phyloP scores from a whole-genome alignment of 2,113 vertebrate genomes.

The Cisticola juncidis region DNA sequence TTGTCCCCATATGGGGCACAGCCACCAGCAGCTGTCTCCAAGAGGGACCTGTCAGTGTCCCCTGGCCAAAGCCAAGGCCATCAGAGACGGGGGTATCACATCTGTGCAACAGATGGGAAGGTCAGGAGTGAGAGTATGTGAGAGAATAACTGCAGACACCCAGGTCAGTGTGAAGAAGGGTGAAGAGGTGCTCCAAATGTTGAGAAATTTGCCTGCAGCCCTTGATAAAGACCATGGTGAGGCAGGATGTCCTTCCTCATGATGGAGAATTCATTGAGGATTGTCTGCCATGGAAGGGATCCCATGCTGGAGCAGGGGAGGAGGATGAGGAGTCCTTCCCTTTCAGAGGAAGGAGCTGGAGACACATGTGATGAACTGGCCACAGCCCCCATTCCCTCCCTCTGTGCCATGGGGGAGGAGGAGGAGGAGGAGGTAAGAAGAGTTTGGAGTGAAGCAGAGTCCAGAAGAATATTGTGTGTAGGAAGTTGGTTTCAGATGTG shows the following conservation, averaged over 20 bases:
- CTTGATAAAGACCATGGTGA: rapidly evolving
- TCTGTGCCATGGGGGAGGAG: rapidly evolving
- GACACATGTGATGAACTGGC: background rate
- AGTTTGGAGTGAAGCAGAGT: background rate
- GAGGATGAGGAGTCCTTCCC: background rate
- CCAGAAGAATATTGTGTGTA: background rate
- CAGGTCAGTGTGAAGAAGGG: background rate
- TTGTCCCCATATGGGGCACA: background rate
- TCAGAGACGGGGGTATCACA: rapidly evolving
- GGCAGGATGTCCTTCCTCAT: background rate
- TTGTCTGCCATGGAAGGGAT: background rate
- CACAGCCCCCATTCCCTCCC: background rate
- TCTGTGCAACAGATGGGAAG: background rate
- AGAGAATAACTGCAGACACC: background rate
- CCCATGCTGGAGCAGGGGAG: background rate
- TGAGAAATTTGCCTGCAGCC: background rate
- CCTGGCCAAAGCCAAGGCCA: background rate
- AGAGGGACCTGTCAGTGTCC: background rate
- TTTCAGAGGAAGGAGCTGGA: background rate
- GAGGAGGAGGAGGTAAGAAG: background rate
- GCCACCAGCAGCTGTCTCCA: background rate
- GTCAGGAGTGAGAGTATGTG: background rate
- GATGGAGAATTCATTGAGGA: background rate
- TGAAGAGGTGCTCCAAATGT: background rate
- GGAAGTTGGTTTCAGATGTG: background rate